phyloP scores from a whole-genome alignment of 1,140 invertebrate genomes.

The Hylyphantes graminicola region DNA sequence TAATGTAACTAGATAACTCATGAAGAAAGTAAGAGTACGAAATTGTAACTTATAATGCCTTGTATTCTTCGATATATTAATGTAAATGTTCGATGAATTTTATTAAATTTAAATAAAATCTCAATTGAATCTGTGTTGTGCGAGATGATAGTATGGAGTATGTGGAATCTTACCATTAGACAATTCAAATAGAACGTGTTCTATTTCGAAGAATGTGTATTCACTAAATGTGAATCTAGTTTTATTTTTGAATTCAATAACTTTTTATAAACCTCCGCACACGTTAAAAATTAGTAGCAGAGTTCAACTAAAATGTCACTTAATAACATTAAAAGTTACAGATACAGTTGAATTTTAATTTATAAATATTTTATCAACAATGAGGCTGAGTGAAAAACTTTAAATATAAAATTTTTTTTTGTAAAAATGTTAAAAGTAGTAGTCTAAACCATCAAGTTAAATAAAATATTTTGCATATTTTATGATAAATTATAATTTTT shows the following conservation, averaged over 20 bases:
- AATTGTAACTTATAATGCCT: too few relatives aligned
- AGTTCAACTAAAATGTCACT: constrained; percentile 7
- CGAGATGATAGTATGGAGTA: too few relatives aligned
- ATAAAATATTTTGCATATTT: neutral
- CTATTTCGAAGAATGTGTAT: neutral
- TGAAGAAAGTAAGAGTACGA: too few relatives aligned
- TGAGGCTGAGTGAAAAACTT: neutral
- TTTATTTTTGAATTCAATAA: neutral
- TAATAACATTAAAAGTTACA: neutral
- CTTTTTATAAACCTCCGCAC: neutral
- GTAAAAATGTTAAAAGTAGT: too few relatives aligned
- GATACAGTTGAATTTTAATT: constrained; percentile 2
- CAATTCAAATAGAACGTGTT: neutral
- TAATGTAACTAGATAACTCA: too few relatives aligned
- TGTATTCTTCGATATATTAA: too few relatives aligned
- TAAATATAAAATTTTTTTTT: neutral
- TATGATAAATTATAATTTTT: neutral
- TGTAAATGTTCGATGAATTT: too few relatives aligned
- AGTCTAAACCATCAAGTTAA: neutral
- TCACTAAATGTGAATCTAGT: too few relatives aligned
- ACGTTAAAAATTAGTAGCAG: constrained; percentile 3
- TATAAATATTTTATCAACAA: neutral
- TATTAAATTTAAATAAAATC: too few relatives aligned
- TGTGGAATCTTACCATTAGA: constrained; percentile 16
- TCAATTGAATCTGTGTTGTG: too few relatives aligned